Conservation (phyloP, 2,797 vertebrate species). For the Tokudaia muenninki region DNA sequence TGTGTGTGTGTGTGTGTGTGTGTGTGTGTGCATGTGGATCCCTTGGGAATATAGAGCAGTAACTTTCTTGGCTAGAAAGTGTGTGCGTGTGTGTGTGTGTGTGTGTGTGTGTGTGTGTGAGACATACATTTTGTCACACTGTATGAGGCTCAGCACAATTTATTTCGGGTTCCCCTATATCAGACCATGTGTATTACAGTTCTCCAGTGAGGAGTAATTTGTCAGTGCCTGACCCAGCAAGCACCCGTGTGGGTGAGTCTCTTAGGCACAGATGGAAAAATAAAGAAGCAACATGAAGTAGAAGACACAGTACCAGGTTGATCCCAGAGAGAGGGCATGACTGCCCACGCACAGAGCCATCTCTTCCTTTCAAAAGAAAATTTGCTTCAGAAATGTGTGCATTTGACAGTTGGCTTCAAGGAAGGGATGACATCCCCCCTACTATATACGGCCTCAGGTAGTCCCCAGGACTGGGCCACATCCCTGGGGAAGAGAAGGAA, state of each 20-base stretch:
- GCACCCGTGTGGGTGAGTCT: rapidly evolving
- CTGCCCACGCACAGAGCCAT: background rate
- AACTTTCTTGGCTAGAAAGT: constrained; percentile 56
- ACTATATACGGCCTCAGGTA: too few relatives aligned
- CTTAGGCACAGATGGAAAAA: rapidly evolving
- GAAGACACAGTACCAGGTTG: background rate
- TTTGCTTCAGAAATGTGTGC: background rate
- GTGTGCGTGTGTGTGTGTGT: background rate
- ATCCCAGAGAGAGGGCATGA: background rate
- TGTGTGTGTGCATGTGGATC: background rate
- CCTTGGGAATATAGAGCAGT: background rate
- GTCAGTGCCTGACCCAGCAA: background rate
- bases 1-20: background rate
- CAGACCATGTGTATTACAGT: background rate
- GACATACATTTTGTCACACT: background rate
- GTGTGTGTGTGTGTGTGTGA: too few relatives aligned
- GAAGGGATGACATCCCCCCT: background rate
- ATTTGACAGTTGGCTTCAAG: background rate
- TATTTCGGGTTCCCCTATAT: background rate
- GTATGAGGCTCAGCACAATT: constrained; percentile 32
- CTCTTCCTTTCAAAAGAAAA: constrained; percentile 43
- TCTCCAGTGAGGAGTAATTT: background rate
- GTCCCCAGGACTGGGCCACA: background rate
- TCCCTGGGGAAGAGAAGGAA: background rate
- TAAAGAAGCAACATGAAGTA: background rate